Evolutionary conservation across 92 coral and sea anemone species (phyloP).

Genomic region (Palythoa caribaeorum): DNA sequence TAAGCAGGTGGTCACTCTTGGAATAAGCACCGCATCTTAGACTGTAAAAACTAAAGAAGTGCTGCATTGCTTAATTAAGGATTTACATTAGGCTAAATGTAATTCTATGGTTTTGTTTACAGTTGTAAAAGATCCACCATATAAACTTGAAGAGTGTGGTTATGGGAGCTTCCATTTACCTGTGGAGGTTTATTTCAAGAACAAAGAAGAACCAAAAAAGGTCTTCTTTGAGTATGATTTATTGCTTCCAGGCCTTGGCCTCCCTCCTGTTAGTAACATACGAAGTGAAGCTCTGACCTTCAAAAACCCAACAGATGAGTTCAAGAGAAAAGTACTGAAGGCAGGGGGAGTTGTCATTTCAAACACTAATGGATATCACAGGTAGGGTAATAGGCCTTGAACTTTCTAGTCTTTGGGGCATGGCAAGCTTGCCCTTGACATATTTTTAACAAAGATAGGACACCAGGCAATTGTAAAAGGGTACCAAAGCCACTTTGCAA

Average conservation of each 20-base stretch:
- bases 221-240: constrained; percentile 84
- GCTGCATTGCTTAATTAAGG: too few species aligned
- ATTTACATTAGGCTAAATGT: neutral
- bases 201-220: constrained; percentile 94
- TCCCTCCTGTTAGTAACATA: constrained; percentile 84
- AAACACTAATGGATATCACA: constrained; percentile 62
- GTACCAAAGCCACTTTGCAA: too few species aligned
- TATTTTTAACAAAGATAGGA: too few species aligned
- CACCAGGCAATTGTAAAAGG: too few species aligned
- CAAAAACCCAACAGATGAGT: constrained; percentile 94
- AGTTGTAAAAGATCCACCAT: constrained; percentile 93
- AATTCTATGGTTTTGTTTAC: constrained; percentile 12
- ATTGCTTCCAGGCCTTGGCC: constrained; percentile 84
- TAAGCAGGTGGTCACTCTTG: neutral
- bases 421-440: too few species aligned
- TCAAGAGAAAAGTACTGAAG: constrained; percentile 85
- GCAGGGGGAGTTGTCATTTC: constrained; percentile 85
- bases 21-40: too few species aligned
- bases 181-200: constrained; percentile 93
- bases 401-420: neutral
- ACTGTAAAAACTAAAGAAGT: too few species aligned
- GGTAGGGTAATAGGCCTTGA: constrained; percentile 23
- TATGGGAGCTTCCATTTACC: constrained; percentile 94
- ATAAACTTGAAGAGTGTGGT: constrained; percentile 80
- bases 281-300: constrained; percentile 96